phyloP scores from a whole-genome alignment of 1,140 invertebrate genomes.

The Panulirus ornatus region DNA sequence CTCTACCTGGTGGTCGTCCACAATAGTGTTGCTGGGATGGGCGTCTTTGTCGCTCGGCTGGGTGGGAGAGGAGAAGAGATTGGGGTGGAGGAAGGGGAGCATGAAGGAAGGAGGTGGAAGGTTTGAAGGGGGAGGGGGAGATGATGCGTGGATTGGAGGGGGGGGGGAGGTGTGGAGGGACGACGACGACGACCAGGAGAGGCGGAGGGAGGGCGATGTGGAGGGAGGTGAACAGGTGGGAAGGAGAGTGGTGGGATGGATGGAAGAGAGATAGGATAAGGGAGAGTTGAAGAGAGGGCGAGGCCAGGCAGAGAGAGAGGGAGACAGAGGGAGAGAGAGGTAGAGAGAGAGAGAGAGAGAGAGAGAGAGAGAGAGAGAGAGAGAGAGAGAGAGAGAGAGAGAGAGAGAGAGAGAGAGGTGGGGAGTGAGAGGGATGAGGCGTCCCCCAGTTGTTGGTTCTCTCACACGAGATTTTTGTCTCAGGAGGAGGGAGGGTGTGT shows the following conservation, averaged over 20 bases:
- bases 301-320: background rate
- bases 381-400: constrained; percentile 18
- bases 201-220: background rate
- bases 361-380: background rate
- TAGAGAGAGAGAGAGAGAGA: too few relatives aligned
- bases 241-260: too few relatives aligned
- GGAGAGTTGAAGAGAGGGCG: background rate
- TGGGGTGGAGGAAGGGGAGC: constrained; percentile 3
- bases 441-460: constrained; percentile 35
- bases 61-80: background rate
- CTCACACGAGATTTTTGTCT: constrained; percentile 42
- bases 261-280: background rate
- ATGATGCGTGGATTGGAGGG: constrained; percentile 15
- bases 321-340: background rate
- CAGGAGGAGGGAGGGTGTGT: constrained; percentile 1
- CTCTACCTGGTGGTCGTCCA: too few relatives aligned
- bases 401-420: background rate
- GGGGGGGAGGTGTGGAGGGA: background rate
- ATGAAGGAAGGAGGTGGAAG: background rate
- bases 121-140: too few relatives aligned
- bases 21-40: too few relatives aligned
- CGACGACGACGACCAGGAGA: background rate
- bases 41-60: too few relatives aligned
- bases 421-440: background rate
- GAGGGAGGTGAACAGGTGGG: too few relatives aligned